Percentiles rank a stretch among this genome's conserved stretches.
These are phyloP conservation scores for Chrysolophus pictus DNA, from an alignment of 2,797 vertebrate genomes.

Conservation along the genomic window DNA sequence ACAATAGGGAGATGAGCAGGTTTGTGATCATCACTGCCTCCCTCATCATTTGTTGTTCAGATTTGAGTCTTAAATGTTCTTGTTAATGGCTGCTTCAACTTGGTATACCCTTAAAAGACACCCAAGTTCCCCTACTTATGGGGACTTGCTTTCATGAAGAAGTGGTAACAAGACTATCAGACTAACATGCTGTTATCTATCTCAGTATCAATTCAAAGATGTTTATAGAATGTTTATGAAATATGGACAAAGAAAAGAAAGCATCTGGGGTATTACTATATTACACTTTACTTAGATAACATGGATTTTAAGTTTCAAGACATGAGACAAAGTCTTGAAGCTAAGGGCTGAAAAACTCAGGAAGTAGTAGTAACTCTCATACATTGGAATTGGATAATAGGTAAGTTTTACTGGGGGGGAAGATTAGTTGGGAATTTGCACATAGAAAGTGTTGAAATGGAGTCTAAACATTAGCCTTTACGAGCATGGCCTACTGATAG, in stretches of 20 bases:
- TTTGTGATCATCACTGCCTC: background rate
- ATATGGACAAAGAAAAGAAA: background rate
- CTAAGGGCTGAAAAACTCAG: background rate
- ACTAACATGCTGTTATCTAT: background rate
- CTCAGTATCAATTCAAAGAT: background rate
- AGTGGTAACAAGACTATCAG: background rate
- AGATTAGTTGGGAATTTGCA: background rate
- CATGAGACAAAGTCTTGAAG: background rate
- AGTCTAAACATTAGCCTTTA: background rate
- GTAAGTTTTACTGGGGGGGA: background rate
- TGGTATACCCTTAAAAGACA: background rate
- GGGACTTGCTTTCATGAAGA: background rate
- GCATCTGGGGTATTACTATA: background rate
- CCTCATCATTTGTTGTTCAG: background rate
- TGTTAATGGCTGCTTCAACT: background rate
- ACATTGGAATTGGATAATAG: background rate
- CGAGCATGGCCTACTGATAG: background rate
- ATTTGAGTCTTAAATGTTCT: background rate
- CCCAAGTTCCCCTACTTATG: rapidly evolving
- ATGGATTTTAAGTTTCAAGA: background rate
- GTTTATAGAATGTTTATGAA: background rate
- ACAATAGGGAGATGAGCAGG: background rate
- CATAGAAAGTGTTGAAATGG: background rate
- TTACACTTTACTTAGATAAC: background rate
- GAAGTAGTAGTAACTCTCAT: background rate